phyloP scores from a whole-genome alignment of 2,888 invertebrate genomes.

The Phlogophora meticulosa region DNA sequence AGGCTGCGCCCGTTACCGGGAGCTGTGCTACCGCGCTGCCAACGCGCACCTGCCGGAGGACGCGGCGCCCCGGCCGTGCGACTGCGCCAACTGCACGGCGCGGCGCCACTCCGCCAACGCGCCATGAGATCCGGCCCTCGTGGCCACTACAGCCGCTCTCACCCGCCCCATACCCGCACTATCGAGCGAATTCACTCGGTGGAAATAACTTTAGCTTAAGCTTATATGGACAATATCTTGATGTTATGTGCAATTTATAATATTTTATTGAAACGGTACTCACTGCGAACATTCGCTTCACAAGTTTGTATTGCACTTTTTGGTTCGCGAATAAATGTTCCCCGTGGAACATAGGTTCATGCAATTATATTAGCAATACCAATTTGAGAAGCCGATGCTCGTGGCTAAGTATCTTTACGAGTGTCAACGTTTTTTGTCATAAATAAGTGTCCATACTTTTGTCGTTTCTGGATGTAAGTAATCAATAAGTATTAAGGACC shows the following conservation, averaged over 20 bases:
- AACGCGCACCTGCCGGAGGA: constrained; percentile 79
- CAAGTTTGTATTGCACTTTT: too few relatives aligned
- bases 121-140: constrained; percentile 66
- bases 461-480: constrained; percentile 9
- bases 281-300: constrained; percentile 1
- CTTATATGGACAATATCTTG: constrained; percentile 31
- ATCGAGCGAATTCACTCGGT: constrained; percentile 17
- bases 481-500: constrained; percentile 2
- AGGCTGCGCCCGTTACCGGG: constrained; percentile 89
- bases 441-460: constrained; percentile 13
- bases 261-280: constrained; percentile 12
- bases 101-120: constrained; percentile 74
- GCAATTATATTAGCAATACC: too few relatives aligned
- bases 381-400: too few relatives aligned
- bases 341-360: too few relatives aligned
- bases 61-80: constrained; percentile 75
- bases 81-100: constrained; percentile 82
- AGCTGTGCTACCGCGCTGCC: constrained; percentile 87
- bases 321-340: too few relatives aligned
- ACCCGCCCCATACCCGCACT: constrained; percentile 63
- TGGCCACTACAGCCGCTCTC: constrained; percentile 63
- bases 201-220: constrained; percentile 33
- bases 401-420: too few relatives aligned
- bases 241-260: constrained; percentile 1
- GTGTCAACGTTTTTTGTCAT: neutral